These are phyloP conservation scores for Cyprinodon tularosa DNA, from an alignment of 2,113 vertebrate genomes.

Conservation along the genomic window DNA sequence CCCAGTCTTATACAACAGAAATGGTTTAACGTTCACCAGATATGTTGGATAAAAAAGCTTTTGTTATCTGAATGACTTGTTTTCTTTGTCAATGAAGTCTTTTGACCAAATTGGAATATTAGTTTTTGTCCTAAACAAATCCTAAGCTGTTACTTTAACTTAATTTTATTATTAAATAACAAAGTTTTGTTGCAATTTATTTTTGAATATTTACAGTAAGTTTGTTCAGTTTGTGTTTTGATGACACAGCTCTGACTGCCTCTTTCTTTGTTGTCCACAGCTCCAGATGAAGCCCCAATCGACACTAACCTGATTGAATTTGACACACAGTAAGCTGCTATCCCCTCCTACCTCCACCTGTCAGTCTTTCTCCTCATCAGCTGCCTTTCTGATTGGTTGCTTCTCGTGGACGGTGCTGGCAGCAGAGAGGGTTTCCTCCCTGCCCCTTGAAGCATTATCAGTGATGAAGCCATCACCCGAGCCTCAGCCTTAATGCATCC, in stretches of 20 bases:
- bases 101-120: too few species aligned
- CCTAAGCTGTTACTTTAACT: too few species aligned
- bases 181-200: too few species aligned
- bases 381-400: conserved; percentile 14
- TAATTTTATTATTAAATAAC: too few species aligned
- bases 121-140: too few species aligned
- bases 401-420: conserved; percentile 12
- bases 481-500: conserved; percentile 48
- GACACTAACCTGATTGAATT: conserved; percentile 97
- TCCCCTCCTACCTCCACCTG: not conserved
- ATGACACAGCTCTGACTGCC: not conserved
- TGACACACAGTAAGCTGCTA: conserved; percentile 90
- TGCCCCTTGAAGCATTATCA: conserved; percentile 21
- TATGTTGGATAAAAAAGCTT: too few species aligned
- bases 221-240: not conserved
- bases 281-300: conserved; percentile 88
- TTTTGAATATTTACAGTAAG: too few species aligned
- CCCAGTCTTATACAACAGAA: too few species aligned
- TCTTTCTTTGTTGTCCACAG: conserved; percentile 63
- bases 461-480: conserved; percentile 44
- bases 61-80: too few species aligned
- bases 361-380: not conserved
- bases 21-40: too few species aligned
- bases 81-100: too few species aligned
- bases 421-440: conserved; percentile 32